Base-by-base conservation (phyloP, 2,888 invertebrate species). In the Hymenopus coronatus region DNA sequence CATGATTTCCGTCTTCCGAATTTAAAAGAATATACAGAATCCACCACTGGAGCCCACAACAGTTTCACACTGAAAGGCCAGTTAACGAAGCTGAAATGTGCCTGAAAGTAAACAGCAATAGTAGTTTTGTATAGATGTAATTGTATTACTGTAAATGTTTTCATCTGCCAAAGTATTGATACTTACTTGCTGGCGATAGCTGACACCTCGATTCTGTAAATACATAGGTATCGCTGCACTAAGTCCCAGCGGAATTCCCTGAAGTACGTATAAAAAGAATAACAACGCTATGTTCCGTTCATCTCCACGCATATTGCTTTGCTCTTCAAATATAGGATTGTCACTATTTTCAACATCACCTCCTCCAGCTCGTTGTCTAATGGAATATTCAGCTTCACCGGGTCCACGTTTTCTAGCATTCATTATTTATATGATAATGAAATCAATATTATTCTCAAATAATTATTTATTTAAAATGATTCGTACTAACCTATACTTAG, bases 41-140 rank as follows among this genome's bases (percentile, higher is more conserved):
- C 99, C 7, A 99, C 99, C 91, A 99, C 96, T 1, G 99, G 99
- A 0, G 99, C 99, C 99, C 99, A 99, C 89, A 99, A 93, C 84
- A 99, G 94, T 93, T 99, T 99, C 84, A 99, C 92, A 91, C 96
- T 96, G 92, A 97, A 97, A 0, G 98, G 98, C 98, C 98, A 99
- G 91, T 96, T 96, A 0, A 97, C 98, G 92, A 98, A 97, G 94
- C 99, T 99, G 93, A 98, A 97, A 93, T 97, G 97, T 27, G 97
- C 97, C 96, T 97, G 93, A 90, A 95, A 95, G 91, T 89, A 91
- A 92, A 88, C 88, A 88, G 85, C 54, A 27, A 27, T 85, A n/a
- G 25, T 84, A 82, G 90, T 82, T 7, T 91, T 92, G 94, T 40
- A 27, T 28, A 28, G 20, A 7, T 87, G n/a, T 14, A 25, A 82